A percentile compares a stretch with the other conserved stretches of the same genome.
phyloP scores from a whole-genome alignment of 2,797 vertebrate genomes.

The Hydrophis major region DNA sequence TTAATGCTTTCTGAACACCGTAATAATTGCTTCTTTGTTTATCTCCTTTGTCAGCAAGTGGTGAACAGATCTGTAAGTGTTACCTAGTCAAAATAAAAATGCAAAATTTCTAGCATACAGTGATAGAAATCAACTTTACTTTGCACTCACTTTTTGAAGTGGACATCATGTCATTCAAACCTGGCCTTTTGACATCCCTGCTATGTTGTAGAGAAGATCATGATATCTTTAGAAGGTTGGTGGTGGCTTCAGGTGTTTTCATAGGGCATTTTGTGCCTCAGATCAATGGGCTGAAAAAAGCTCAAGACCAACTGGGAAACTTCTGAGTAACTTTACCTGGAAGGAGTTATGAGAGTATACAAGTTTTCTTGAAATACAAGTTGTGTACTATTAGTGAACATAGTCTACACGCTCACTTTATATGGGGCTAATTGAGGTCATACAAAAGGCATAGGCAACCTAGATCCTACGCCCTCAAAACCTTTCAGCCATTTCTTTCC shows the following conservation, averaged over 20 bases:
- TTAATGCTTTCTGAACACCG: neutral
- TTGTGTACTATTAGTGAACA: neutral
- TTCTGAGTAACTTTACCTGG: neutral
- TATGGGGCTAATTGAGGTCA: neutral
- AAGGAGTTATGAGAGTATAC: neutral
- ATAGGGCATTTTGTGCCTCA: neutral
- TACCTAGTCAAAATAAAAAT: neutral
- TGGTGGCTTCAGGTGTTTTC: neutral
- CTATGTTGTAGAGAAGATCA: neutral
- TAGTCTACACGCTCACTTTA: neutral
- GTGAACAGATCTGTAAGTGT: neutral
- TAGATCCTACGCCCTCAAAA: neutral
- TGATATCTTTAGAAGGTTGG: neutral
- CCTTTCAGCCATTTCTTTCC: neutral
- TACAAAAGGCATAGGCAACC: neutral
- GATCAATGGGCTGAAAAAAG: neutral
- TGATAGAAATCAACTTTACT: neutral
- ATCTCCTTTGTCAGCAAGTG: neutral
- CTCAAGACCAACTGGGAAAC: neutral
- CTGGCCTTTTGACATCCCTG: neutral
- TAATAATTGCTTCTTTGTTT: neutral
- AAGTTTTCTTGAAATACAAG: neutral
- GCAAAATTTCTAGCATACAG: neutral
- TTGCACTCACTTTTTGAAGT: neutral
- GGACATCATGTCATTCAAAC: neutral